phyloP scores from a whole-genome alignment of 1,140 invertebrate genomes.

The Monochamus saltuarius region DNA sequence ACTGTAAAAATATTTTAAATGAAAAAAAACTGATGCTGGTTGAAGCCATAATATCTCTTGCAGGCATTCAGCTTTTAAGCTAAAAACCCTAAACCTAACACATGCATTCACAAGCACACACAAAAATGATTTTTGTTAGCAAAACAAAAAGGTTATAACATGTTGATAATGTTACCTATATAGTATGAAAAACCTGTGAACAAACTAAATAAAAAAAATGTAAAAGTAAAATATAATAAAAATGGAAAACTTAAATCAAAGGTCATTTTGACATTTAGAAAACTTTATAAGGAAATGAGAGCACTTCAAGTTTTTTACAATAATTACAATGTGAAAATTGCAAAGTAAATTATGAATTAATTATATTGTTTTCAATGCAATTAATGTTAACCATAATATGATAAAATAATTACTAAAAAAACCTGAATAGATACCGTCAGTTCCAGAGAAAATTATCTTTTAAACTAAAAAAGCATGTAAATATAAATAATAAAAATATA shows the following conservation, averaged over 20 bases:
- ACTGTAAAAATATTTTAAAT: too few species aligned
- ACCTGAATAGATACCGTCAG: too few species aligned
- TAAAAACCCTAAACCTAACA: slow-evolving; percentile 37
- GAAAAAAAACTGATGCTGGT: background rate
- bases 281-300: slow-evolving; percentile 6
- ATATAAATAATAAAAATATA: background rate
- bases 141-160: slow-evolving; percentile 31
- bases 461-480: background rate
- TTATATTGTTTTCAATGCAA: too few species aligned
- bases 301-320: too few species aligned
- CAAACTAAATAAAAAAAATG: slow-evolving; percentile 31
- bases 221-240: slow-evolving; percentile 14
- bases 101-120: slow-evolving; percentile 46
- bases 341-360: too few species aligned
- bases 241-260: background rate
- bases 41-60: too few species aligned
- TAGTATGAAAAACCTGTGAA: slow-evolving; percentile 44
- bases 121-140: slow-evolving; percentile 38
- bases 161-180: slow-evolving; percentile 40
- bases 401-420: too few species aligned
- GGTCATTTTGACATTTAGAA: background rate
- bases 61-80: slow-evolving; percentile 18
- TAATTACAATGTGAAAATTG: too few species aligned
- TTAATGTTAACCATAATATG: too few species aligned
- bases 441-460: too few species aligned